Conservation (phyloP, 2,797 vertebrate species). For the Chelon auratus region DNA sequence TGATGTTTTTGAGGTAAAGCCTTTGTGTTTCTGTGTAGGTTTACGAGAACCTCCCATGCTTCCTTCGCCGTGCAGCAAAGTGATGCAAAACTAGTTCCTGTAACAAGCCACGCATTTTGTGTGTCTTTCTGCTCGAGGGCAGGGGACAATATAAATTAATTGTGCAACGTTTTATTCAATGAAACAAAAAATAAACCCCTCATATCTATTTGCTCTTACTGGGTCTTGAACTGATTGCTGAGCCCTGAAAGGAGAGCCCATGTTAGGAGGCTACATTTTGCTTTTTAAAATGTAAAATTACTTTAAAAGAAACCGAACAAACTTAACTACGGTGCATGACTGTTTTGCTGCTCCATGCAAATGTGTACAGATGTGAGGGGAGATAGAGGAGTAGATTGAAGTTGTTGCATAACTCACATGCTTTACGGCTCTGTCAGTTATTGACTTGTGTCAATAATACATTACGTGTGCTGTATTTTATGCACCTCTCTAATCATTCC, state of each 20-base stretch:
- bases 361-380: constrained; percentile 32
- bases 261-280: too few species aligned
- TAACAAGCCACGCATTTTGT: not conserved
- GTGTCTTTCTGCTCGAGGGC: not conserved
- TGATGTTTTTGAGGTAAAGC: not conserved
- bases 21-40: constrained; percentile 14
- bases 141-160: not conserved
- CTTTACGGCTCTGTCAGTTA: constrained; percentile 70
- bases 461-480: constrained; percentile 17
- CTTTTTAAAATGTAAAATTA: too few species aligned
- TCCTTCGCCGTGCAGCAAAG: constrained; percentile 4
- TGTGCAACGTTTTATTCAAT: not conserved
- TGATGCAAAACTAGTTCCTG: not conserved
- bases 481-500: constrained; percentile 2
- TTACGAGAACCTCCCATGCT: not conserved
- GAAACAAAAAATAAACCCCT: not conserved
- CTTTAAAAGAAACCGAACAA: too few species aligned
- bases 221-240: not conserved
- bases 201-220: not conserved
- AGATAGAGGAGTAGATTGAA: constrained; percentile 23
- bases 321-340: not conserved
- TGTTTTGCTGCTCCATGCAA: not conserved
- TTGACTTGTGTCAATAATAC: constrained; percentile 35
- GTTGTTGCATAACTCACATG: constrained; percentile 33
- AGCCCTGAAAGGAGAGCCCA: too few species aligned